Conservation (phyloP, 2,888 invertebrate species). For the Aporophyla lueneburgensis region DNA sequence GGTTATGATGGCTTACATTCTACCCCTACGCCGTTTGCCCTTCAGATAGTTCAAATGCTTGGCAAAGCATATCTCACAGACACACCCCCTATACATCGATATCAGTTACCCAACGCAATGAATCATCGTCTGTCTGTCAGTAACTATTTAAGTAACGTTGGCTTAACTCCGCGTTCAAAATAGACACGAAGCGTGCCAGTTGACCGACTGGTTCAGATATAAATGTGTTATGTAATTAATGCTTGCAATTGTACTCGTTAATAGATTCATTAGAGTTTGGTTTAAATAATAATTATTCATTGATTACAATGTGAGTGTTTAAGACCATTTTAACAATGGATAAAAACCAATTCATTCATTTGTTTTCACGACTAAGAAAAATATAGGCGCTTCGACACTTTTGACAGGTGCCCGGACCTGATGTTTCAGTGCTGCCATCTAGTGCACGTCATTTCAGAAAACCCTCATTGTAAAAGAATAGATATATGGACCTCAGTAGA, state of each 20-base stretch:
- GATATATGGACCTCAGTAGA: no score
- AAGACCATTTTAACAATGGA: no score
- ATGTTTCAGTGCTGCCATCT: no score
- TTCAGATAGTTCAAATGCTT: conserved; percentile 41
- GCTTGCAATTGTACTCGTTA: conserved; percentile 26
- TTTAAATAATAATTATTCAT: conserved; percentile 6
- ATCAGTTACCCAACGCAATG: conserved; percentile 52
- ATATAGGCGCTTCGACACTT: no score
- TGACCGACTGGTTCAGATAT: conserved; percentile 57
- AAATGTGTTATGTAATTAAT: conserved; percentile 61
- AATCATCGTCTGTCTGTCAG: conserved; percentile 51
- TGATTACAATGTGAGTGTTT: no score
- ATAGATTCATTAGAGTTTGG: conserved; percentile 46
- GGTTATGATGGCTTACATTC: neutral
- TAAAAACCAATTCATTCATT: no score
- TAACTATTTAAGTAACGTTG: conserved; percentile 40
- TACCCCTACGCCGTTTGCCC: conserved; percentile 14
- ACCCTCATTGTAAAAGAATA: no score
- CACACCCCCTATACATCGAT: conserved; percentile 46
- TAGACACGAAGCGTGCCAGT: conserved; percentile 59
- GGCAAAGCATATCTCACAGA: conserved; percentile 32
- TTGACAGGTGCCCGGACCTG: no score
- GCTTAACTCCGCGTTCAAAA: conserved; percentile 46
- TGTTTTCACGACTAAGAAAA: no score
- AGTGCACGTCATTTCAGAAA: no score